Base-by-base conservation (phyloP, 2,797 vertebrate genomes). In the Linurgus olivaceus region DNA sequence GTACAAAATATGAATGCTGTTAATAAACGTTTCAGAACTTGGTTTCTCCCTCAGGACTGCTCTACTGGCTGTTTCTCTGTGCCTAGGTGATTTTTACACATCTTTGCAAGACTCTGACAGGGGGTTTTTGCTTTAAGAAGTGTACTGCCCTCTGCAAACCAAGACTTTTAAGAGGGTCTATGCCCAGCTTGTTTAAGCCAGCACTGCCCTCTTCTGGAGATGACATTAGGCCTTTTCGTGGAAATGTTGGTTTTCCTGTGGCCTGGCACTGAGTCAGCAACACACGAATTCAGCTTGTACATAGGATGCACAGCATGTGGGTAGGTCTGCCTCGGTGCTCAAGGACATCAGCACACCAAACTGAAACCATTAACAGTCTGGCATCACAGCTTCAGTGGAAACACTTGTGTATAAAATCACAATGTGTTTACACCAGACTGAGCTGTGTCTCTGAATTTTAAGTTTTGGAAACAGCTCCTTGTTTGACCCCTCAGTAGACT, bases 181-280 rank as follows among this genome's bases (percentile, higher is more conserved):
- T 35, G 66, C 66, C 37, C 58, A 62, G 48, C 51, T 93, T 95
- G 91, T 93, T 83, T 95, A 90, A 97, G 89, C 57, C 85, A 93
- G 93, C 95, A 96, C 89, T 97, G 96, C 96, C 96, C 95, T 96
- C 94, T 95, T 84, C 96, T 96, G 96, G 96, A 67, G 62, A 83
- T 68, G 70, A 81, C n/a, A 29, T 63, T 24, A 70, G 31, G 35
- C 17, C 35, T 92, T 80, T 77, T 65, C 7, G 9, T 11, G 62
- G 52, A 42, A 84, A 20, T 25, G 2, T 29, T 48, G 29, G 2
- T 42, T 35, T 90, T 84, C 16, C n/a, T 35, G 31, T 33, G n/a
- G 21, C 11, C 14, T 31, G 42, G 8, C 19, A 38, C 9, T 4
- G 26, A 45, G 15, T 72, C 62, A 94, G 51, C 47, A 81, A n/a